phyloP scores from a whole-genome alignment of 2,113 vertebrate species.

The Hoplias malabaricus region DNA sequence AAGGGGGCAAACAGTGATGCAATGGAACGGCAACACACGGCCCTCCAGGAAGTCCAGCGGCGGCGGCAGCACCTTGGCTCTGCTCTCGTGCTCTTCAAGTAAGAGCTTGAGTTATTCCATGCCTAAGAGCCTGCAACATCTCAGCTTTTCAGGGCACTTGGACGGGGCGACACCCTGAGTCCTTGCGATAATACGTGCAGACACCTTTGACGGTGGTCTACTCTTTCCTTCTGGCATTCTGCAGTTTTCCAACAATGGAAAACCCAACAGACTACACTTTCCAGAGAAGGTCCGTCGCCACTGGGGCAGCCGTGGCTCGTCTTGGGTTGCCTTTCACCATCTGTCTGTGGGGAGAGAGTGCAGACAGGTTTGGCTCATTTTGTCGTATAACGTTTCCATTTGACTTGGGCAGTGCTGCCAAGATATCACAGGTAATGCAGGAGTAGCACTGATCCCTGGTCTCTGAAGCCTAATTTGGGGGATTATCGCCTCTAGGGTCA shows the following conservation, averaged over 20 bases:
- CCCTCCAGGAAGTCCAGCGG: slow-evolving; percentile 50
- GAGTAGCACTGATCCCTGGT: slow-evolving; percentile 67
- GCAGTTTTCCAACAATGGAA: slow-evolving; percentile 56
- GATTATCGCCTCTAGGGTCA: slow-evolving; percentile 67
- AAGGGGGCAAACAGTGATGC: slow-evolving; percentile 52
- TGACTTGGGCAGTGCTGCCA: slow-evolving; percentile 64
- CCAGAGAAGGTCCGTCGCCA: slow-evolving; percentile 50
- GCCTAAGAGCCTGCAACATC: slow-evolving; percentile 40
- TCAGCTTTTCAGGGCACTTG: slow-evolving; percentile 28
- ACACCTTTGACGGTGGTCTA: slow-evolving; percentile 44
- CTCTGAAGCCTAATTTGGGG: slow-evolving; percentile 71
- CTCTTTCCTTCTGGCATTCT: not conserved
- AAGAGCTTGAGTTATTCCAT: slow-evolving; percentile 43
- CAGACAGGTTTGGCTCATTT: slow-evolving; percentile 71
- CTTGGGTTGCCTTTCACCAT: slow-evolving; percentile 72
- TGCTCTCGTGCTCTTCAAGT: slow-evolving; percentile 29
- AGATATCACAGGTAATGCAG: slow-evolving; percentile 70
- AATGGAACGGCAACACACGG: slow-evolving; percentile 53
- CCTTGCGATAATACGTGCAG: slow-evolving; percentile 46
- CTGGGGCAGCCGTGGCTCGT: slow-evolving; percentile 52
- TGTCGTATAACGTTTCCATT: slow-evolving; percentile 74
- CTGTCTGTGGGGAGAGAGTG: slow-evolving; percentile 70
- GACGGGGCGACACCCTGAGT: not conserved
- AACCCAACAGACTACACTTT: slow-evolving; percentile 61
- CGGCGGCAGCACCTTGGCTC: not conserved